Base-by-base conservation (phyloP, 2,113 vertebrate genomes). In the Carettochelys insculpta region DNA sequence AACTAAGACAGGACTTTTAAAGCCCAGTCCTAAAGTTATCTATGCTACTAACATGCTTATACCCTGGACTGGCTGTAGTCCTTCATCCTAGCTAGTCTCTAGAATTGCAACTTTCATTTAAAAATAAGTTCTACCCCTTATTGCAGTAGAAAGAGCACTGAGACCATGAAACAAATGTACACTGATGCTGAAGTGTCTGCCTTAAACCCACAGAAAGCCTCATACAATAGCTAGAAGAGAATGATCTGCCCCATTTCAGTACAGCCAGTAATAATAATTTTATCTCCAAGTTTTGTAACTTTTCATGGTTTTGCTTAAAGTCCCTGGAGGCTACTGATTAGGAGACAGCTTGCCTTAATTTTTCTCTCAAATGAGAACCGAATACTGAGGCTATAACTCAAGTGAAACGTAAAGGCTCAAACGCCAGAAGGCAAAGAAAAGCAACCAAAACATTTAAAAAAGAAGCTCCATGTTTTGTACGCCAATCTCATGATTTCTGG, bases 281-380 rank as follows among this genome's bases (percentile, higher is more conserved):
- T 65, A 90, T 25, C 68, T 43, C n/a, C 13, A 11, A 73, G 11
- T 73, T 38, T 73, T 73, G 68, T 11, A 73, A 73, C 75, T 45
- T 71, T 80, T 93, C 80, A 89, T 92, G 48, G n/a, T 41, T 92
- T 93, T 83, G 90, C 81, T 95, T 91, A 93, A 93, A 90, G 71
- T 29, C 83, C 85, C 75, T 71, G 94, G 82, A 80, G 76, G 61
- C 53, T 80, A 24, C 34, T 71, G 68, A 90, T 65, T 4, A 85
- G n/a, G n/a, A n/a, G n/a, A n/a, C n/a, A n/a, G n/a, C n/a, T n/a
- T n/a, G n/a, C n/a, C n/a, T n/a, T n/a, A n/a, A n/a, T 14, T 82
- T 25, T 73, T 16, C 20, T 73, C 22, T 73, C 68, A 73, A 19
- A 41, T 38, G 92, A 91, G 95, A 82, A 86, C 82, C 48, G 94